Conservation (phyloP, 2,797 vertebrate genomes). For the Spea hammondii region DNA sequence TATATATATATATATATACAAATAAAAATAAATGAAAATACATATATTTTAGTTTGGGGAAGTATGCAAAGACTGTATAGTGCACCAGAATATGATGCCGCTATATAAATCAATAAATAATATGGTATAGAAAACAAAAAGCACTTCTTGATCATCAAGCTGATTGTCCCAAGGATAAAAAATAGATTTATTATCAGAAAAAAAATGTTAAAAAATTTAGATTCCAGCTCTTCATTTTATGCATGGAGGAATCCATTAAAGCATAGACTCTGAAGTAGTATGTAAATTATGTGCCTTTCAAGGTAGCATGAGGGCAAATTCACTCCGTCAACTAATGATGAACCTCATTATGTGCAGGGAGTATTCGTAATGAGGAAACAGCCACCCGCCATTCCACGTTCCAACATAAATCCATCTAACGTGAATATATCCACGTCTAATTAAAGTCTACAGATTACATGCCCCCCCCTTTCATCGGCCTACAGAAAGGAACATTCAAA, state of each 20-base stretch:
- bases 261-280: slow-evolving; percentile 89
- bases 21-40: neutral
- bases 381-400: slow-evolving; percentile 88
- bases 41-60: neutral
- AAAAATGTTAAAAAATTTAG: slow-evolving; percentile 87
- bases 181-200: slow-evolving; percentile 48
- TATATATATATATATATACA: neutral
- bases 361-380: slow-evolving; percentile 95
- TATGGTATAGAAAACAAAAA: neutral
- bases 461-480: slow-evolving; percentile 68
- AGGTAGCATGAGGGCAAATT: slow-evolving; percentile 94
- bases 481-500: slow-evolving; percentile 47
- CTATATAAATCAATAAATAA: too few relatives aligned
- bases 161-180: slow-evolving; percentile 45
- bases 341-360: slow-evolving; percentile 97
- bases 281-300: slow-evolving; percentile 98
- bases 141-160: neutral
- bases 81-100: too few relatives aligned
- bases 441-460: slow-evolving; percentile 97
- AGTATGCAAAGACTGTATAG: too few relatives aligned
- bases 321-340: slow-evolving; percentile 99
- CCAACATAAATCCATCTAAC: slow-evolving; percentile 96
- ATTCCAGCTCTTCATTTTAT: slow-evolving; percentile 94
- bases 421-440: slow-evolving; percentile 98
- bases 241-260: slow-evolving; percentile 98